Conservation (phyloP, 2,113 vertebrate genomes). For the Oxygymnocypris stewartii region DNA sequence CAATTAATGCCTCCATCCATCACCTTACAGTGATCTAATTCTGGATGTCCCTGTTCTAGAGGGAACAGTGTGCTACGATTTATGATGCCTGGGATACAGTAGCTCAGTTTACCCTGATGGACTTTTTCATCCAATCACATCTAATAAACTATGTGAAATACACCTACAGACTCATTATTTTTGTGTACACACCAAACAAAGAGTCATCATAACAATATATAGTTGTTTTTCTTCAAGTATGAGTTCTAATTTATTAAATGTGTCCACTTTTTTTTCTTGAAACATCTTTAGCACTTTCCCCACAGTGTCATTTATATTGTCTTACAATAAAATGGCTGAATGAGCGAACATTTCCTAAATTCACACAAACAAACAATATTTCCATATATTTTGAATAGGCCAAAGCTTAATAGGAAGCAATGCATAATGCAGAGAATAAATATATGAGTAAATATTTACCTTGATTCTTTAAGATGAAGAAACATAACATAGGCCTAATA, state of each 20-base stretch:
- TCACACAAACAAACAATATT: not conserved
- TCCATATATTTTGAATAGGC: not conserved
- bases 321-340: not conserved
- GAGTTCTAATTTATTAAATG: not conserved
- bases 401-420: not conserved
- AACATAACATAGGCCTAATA: not conserved
- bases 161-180: not conserved
- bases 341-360: not conserved
- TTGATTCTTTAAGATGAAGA: not conserved
- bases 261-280: not conserved
- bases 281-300: not conserved
- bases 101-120: constrained; percentile 28
- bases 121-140: constrained; percentile 7
- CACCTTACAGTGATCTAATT: constrained; percentile 53
- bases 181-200: not conserved
- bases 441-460: not conserved
- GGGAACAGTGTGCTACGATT: constrained; percentile 39
- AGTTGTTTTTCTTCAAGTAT: not conserved
- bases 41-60: constrained; percentile 50
- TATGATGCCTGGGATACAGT: constrained; percentile 13
- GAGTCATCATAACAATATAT: not conserved
- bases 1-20: constrained; percentile 70
- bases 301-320: not conserved
- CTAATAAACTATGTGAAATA: not conserved
- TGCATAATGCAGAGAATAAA: not conserved